Evolutionary conservation across 1,140 invertebrate genomes (phyloP).

Genomic region (Orchesella cincta): DNA sequence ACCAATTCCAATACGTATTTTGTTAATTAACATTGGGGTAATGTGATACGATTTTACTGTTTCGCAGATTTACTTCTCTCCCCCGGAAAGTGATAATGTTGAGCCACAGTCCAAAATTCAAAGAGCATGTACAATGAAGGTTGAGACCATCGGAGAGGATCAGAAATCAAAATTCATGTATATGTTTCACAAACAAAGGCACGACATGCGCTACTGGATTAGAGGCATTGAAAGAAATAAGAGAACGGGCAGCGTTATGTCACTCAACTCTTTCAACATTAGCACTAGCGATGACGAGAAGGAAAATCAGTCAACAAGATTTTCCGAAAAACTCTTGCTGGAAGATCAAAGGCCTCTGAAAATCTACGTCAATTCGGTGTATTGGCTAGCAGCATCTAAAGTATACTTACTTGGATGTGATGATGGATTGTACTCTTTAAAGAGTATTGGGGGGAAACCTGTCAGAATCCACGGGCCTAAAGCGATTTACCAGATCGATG

Average conservation of each 20-base stretch:
- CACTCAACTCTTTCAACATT: neutral
- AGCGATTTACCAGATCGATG: neutral
- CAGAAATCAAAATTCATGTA: neutral
- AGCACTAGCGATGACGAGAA: neutral
- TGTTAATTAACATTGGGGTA: neutral
- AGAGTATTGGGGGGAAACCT: neutral
- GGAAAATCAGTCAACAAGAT: neutral
- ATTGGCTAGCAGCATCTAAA: neutral
- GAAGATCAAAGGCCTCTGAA: neutral
- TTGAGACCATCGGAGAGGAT: neutral
- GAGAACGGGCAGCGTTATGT: neutral
- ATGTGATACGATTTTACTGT: neutral
- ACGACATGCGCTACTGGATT: constrained; percentile 2
- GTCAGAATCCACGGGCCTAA: neutral
- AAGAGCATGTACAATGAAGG: neutral
- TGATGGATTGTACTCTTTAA: neutral
- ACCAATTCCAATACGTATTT: neutral
- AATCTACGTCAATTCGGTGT: neutral
- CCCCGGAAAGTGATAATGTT: neutral
- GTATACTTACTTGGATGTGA: constrained; percentile 3
- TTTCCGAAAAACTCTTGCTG: neutral
- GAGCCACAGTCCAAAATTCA: neutral
- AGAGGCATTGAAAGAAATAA: neutral
- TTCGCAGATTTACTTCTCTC: neutral
- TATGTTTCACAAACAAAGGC: neutral